Conservation (phyloP, 1,140 invertebrate genomes). For the Bombus terrestris region DNA sequence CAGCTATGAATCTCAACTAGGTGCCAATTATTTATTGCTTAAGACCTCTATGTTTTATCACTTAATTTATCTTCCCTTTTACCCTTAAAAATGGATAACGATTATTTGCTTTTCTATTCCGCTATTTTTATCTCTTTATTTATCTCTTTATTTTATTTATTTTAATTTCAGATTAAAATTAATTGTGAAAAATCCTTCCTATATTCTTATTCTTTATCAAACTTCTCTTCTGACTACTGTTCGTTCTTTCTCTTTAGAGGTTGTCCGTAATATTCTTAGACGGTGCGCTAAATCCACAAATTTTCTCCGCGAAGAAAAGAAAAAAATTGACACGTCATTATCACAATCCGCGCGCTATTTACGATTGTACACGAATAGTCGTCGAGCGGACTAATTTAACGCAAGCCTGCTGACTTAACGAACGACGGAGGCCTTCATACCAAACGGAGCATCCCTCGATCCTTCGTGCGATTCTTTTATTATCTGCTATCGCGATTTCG, state of each 20-base stretch:
- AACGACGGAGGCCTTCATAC: slow-evolving; percentile 69
- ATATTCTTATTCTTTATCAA: too few relatives aligned
- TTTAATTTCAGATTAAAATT: not conserved
- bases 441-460: slow-evolving; percentile 71
- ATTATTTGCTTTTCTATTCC: not conserved
- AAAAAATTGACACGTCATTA: not conserved
- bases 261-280: not conserved
- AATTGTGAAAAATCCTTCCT: too few relatives aligned
- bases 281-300: not conserved
- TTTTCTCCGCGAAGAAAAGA: not conserved
- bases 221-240: too few relatives aligned
- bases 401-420: slow-evolving; percentile 58
- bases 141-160: not conserved
- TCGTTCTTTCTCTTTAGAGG: too few relatives aligned
- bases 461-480: slow-evolving; percentile 51
- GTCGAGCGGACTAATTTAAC: slow-evolving; percentile 59
- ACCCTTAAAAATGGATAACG: not conserved
- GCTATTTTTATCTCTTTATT: not conserved
- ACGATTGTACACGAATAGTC: slow-evolving; percentile 2
- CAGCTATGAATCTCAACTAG: not conserved
- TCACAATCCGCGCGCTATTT: not conserved
- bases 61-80: not conserved
- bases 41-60: not conserved
- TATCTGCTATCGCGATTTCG: slow-evolving; percentile 11
- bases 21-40: not conserved